Evolutionary conservation across 2,888 invertebrate species (phyloP).

Genomic region (Anoplius nigerrimus): DNA sequence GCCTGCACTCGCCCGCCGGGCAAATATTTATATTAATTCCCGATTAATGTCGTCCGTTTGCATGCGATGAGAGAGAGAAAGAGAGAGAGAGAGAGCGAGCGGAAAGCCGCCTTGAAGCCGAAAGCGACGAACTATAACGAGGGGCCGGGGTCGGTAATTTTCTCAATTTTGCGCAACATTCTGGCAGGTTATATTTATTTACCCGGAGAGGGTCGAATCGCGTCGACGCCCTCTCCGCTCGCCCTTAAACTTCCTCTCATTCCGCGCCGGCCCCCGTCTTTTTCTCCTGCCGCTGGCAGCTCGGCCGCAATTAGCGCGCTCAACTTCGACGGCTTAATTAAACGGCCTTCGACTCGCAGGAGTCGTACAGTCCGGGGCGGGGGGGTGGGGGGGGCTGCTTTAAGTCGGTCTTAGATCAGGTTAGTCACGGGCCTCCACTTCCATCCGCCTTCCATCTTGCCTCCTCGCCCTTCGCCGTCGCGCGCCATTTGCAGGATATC

Average conservation of each 20-base stretch:
- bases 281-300: conserved; percentile 29
- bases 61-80: too few species aligned
- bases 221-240: background rate
- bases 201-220: background rate
- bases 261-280: conserved; percentile 3
- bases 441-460: conserved; percentile 17
- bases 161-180: too few species aligned
- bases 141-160: too few species aligned
- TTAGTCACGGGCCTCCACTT: conserved; percentile 33
- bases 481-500: background rate
- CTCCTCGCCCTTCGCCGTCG: background rate
- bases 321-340: conserved; percentile 64
- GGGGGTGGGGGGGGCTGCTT: too few species aligned
- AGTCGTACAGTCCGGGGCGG: conserved; percentile 47
- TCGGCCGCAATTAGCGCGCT: conserved; percentile 61
- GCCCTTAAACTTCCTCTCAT: conserved; percentile 4
- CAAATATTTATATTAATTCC: too few species aligned
- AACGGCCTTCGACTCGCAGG: conserved; percentile 51
- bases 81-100: too few species aligned
- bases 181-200: conserved; percentile 17
- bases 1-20: too few species aligned
- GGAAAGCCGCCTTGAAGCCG: too few species aligned
- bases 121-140: too few species aligned
- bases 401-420: conserved; percentile 39
- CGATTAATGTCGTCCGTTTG: too few species aligned